A percentile compares a stretch with the other conserved stretches of the same genome.
Conservation (phyloP, 2,113 vertebrate species). For the Perca flavescens region DNA sequence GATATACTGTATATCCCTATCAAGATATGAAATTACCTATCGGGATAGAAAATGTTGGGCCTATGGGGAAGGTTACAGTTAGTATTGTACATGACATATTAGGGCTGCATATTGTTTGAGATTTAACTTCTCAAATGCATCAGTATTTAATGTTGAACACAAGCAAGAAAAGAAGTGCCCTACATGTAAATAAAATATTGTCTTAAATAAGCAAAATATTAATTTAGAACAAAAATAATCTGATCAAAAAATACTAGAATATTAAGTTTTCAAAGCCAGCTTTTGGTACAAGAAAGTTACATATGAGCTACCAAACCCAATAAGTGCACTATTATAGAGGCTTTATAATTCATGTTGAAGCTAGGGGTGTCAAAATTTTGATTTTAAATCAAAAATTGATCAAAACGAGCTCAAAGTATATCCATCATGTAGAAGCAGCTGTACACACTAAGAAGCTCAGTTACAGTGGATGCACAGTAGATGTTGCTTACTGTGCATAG, state of each 20-base stretch:
- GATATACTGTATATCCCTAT: too few relatives aligned
- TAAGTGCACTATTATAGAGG: not conserved
- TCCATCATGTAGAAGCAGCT: constrained; percentile 17
- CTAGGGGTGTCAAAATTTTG: too few relatives aligned
- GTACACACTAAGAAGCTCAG: not conserved
- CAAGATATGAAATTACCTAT: too few relatives aligned
- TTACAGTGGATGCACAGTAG: not conserved
- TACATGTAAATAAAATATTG: not conserved
- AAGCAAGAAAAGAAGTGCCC: not conserved
- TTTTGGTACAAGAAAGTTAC: not conserved
- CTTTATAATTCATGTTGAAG: not conserved
- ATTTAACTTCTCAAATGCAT: not conserved
- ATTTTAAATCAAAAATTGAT: too few relatives aligned
- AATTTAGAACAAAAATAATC: not conserved
- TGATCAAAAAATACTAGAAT: not conserved
- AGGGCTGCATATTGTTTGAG: not conserved
- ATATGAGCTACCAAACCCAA: not conserved
- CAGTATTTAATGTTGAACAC: not conserved
- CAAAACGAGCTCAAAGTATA: too few relatives aligned
- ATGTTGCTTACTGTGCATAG: constrained; percentile 29
- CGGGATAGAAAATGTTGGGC: too few relatives aligned
- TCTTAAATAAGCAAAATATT: not conserved
- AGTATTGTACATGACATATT: not conserved
- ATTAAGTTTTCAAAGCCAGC: not conserved
- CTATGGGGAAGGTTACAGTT: not conserved